phyloP scores from a whole-genome alignment of 2,113 vertebrate species.

The Limnothrissa miodon region DNA sequence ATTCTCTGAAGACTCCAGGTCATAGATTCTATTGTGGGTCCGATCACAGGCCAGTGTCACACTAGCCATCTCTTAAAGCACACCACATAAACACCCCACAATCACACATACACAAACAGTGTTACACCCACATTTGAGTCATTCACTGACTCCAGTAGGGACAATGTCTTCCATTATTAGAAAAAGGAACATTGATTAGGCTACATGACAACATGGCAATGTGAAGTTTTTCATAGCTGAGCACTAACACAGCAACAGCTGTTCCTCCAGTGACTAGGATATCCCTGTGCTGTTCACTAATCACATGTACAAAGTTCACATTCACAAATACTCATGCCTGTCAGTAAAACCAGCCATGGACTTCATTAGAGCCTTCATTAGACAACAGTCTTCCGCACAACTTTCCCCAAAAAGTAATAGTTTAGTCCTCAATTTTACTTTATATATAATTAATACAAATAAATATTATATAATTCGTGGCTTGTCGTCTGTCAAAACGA shows the following conservation, averaged over 20 bases:
- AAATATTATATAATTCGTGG: slow-evolving; percentile 48
- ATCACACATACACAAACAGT: slow-evolving; percentile 16
- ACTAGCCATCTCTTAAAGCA: slow-evolving; percentile 24
- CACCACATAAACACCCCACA: not conserved
- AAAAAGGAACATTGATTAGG: not conserved
- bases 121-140: not conserved
- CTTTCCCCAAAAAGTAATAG: not conserved
- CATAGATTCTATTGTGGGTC: slow-evolving; percentile 63
- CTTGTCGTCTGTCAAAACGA: slow-evolving; percentile 20
- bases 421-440: slow-evolving; percentile 44
- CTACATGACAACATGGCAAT: not conserved
- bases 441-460: slow-evolving; percentile 64
- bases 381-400: slow-evolving; percentile 29
- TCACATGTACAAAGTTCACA: not conserved
- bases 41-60: slow-evolving; percentile 22
- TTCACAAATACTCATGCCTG: not conserved
- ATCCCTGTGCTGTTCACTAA: not conserved
- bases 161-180: not conserved
- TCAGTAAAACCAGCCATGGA: slow-evolving; percentile 6
- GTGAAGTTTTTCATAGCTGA: not conserved
- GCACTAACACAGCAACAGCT: not conserved
- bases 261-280: not conserved
- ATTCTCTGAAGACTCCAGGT: slow-evolving; percentile 64
- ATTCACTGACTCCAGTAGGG: not conserved
- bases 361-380: slow-evolving; percentile 34